These are phyloP conservation scores for Macrophya annulata DNA, from an alignment of 2,888 invertebrate genomes.

Conservation along the genomic window DNA sequence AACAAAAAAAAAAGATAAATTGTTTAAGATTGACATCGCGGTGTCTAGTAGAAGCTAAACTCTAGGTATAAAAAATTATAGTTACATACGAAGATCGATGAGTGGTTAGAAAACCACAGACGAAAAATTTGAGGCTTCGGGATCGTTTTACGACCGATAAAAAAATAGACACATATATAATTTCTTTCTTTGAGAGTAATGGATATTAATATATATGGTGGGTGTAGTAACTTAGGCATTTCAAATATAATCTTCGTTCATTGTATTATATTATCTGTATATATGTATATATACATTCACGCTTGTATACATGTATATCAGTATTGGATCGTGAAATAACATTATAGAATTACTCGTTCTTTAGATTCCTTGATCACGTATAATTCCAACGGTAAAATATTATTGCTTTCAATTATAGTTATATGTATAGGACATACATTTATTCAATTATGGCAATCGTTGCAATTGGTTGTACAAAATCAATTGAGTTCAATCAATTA, in stretches of 20 bases:
- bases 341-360: constrained; percentile 32
- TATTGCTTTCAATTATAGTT: background rate
- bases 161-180: constrained; percentile 10
- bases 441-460: constrained; percentile 6
- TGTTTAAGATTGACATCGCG: background rate
- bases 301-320: background rate
- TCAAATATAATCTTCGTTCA: background rate
- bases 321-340: constrained; percentile 28
- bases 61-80: background rate
- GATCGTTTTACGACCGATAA: constrained; percentile 20
- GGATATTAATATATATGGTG: background rate
- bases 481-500: background rate
- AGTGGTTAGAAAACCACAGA: constrained; percentile 28
- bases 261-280: background rate
- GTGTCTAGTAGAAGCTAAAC: constrained; percentile 2
- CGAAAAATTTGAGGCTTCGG: constrained; percentile 9
- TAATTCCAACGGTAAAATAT: constrained; percentile 43
- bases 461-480: background rate
- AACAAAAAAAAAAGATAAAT: background rate
- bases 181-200: background rate
- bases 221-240: background rate
- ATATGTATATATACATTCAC: too few species aligned
- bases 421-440: background rate
- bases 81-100: constrained; percentile 23
- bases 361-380: constrained; percentile 1